Evolutionary conservation across 53 echinoderm and acorn worm genomes (phyloP), one percentile per base, ranked within the genome.

Genomic region (Actinopyga echinites): DNA sequence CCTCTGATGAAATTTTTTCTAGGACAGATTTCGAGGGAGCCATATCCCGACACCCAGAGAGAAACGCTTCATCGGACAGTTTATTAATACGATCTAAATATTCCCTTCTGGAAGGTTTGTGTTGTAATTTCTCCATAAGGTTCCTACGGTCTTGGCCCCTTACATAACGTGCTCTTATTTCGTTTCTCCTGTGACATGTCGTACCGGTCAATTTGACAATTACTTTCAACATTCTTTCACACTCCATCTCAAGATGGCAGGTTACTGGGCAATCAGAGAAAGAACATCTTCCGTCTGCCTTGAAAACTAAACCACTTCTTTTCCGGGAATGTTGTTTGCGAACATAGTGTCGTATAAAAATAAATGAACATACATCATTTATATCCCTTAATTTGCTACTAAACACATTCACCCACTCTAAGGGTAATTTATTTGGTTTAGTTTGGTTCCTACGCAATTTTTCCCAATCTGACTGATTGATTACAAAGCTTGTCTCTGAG

Each of bases 101-200:
- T 69, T 69, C 69, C 24, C 69, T 69, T 44, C 69, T 69, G 5
- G 69, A 42, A 1, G 42, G 42, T 69, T 69, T 69, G 69, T 69
- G 69, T 40, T 69, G 69, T 9, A 69, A 69, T n/a, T 17, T n/a
- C 13, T 38, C 42, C n/a, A 8, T 69, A 6, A 69, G 13, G 1
- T 17, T 8, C 4, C 4, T 44, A 42, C 69, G 38, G 23, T 69
- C 34, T 3, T 69, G 1, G 1, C 69, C 69, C 42, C 69, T 69
- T 15, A 69, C 69, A 44, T 69, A 69, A 25, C 69, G n/a, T 6
- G 69, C 40, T 24, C 69, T 30, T 7, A 40, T 23, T 26, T 69
- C 25, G 26, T 69, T 44, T 6, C 5, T 69, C 40, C 26, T 69
- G 9, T 69, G 69, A 6, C 13, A 26, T 26, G 26, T 40, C 11